A percentile compares a stretch with the other conserved stretches of the same genome.
Conservation (phyloP, 1,140 invertebrate genomes). For the Coelopa frigida region DNA sequence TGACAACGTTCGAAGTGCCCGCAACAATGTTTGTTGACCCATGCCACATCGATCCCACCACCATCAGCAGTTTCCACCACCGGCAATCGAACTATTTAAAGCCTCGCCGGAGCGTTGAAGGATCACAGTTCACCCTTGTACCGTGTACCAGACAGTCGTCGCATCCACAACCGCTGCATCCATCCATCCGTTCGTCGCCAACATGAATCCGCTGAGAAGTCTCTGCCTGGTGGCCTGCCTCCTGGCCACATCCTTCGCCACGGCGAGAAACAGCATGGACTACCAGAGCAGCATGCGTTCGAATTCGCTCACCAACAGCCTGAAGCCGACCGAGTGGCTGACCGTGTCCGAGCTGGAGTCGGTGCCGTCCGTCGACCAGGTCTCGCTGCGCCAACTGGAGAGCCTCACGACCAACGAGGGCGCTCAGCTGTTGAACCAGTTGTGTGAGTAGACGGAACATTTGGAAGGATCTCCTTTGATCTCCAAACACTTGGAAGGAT, state of each 20-base stretch:
- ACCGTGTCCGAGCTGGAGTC: constrained; percentile 16
- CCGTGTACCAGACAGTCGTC: neutral
- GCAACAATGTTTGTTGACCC: too few relatives aligned
- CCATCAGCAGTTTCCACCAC: neutral
- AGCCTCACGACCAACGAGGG: constrained; percentile 5
- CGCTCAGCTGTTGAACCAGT: constrained; percentile 6
- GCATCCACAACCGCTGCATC: neutral
- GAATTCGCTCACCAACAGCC: constrained; percentile 15
- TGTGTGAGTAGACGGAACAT: constrained; percentile 12
- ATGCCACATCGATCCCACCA: constrained; percentile 2
- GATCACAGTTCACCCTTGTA: neutral
- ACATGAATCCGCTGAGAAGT: constrained; percentile 31
- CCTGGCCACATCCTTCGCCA: constrained; percentile 15
- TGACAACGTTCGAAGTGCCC: too few relatives aligned
- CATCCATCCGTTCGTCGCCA: neutral
- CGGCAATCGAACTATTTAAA: neutral
- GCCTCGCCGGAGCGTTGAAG: neutral
- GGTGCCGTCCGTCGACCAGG: constrained; percentile 14
- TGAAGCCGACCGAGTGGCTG: constrained; percentile 15
- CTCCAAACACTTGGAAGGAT: neutral
- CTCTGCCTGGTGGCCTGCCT: constrained; percentile 28
- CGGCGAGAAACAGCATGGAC: neutral
- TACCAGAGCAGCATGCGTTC: too few relatives aligned
- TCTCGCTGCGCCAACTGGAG: constrained; percentile 16
- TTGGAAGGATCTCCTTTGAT: neutral